Percentiles rank a stretch among this genome's conserved stretches.
Evolutionary conservation across 2,888 invertebrate genomes (phyloP).

Genomic region (Cylindroiulus punctatus): DNA sequence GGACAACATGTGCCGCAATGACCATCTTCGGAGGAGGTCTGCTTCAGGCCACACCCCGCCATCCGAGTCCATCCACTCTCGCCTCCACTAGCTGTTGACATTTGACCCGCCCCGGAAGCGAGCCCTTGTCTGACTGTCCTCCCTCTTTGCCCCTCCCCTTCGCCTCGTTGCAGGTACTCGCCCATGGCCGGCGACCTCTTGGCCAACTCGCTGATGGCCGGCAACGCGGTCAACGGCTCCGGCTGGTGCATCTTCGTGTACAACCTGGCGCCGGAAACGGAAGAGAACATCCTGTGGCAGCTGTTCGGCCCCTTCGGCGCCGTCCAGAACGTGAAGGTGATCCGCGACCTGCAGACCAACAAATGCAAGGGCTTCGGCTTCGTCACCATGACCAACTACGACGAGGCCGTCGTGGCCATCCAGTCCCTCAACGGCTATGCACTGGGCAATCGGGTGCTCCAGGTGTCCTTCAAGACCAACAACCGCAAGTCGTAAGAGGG

Average conservation of each 20-base stretch:
- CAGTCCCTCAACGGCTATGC: constrained; percentile 96
- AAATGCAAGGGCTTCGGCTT: constrained; percentile 99
- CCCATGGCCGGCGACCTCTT: constrained; percentile 81
- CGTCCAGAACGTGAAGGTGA: constrained; percentile 96
- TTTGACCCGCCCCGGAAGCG: not conserved
- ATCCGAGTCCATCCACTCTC: too few relatives aligned
- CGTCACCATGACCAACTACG: constrained; percentile 98
- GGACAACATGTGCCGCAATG: not conserved
- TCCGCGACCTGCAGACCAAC: constrained; percentile 93
- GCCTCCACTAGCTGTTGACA: not conserved
- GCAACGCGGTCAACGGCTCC: constrained; percentile 81
- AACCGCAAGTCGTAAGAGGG: constrained; percentile 67
- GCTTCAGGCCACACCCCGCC: not conserved
- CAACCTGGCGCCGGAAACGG: constrained; percentile 90
- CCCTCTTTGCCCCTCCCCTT: not conserved
- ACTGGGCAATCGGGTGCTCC: constrained; percentile 92
- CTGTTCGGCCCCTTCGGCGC: constrained; percentile 97
- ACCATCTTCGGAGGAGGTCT: not conserved
- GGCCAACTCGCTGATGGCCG: constrained; percentile 82
- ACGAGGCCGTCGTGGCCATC: constrained; percentile 95
- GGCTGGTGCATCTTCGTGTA: constrained; percentile 95
- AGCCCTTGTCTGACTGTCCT: not conserved
- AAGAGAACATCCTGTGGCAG: constrained; percentile 92
- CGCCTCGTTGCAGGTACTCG: constrained; percentile 72
- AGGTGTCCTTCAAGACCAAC: constrained; percentile 93